Evolutionary conservation across 2,797 vertebrate genomes (phyloP).

Genomic region (Micrastur ruficollis): DNA sequence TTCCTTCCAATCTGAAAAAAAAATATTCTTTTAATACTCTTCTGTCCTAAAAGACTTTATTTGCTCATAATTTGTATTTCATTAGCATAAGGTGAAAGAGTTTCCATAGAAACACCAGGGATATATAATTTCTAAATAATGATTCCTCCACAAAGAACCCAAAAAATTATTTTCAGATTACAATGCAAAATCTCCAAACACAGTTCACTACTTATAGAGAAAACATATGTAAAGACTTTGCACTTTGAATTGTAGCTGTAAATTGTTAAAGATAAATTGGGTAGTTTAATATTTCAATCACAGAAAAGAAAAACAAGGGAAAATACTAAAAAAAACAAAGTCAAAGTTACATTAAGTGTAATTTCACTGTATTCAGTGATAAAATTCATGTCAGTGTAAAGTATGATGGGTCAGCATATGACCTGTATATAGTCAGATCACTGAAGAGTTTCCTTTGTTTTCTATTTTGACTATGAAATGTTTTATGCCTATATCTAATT

Average conservation of each 20-base stretch:
- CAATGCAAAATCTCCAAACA: not conserved
- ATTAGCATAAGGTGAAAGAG: constrained; percentile 71
- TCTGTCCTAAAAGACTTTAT: not conserved
- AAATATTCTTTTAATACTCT: not conserved
- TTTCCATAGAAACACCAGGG: constrained; percentile 77
- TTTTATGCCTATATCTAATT: not conserved
- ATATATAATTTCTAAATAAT: constrained; percentile 75
- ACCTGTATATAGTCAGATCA: not conserved
- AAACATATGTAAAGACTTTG: not conserved
- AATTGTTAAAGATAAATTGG: not conserved
- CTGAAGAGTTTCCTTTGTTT: not conserved
- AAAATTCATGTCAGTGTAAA: not conserved
- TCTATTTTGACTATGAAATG: not conserved
- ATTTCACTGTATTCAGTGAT: not conserved
- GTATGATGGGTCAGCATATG: not conserved
- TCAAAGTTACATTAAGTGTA: not conserved
- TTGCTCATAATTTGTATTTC: constrained; percentile 40
- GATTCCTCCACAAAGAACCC: constrained; percentile 59
- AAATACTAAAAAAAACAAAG: not conserved
- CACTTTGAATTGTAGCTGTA: not conserved
- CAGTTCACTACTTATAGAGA: not conserved
- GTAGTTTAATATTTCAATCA: not conserved
- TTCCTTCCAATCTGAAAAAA: not conserved
- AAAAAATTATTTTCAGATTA: not conserved
- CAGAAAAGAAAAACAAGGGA: not conserved